These are phyloP conservation scores for Brachypterus glaber DNA, from an alignment of 2,888 invertebrate species.

Conservation along the genomic window DNA sequence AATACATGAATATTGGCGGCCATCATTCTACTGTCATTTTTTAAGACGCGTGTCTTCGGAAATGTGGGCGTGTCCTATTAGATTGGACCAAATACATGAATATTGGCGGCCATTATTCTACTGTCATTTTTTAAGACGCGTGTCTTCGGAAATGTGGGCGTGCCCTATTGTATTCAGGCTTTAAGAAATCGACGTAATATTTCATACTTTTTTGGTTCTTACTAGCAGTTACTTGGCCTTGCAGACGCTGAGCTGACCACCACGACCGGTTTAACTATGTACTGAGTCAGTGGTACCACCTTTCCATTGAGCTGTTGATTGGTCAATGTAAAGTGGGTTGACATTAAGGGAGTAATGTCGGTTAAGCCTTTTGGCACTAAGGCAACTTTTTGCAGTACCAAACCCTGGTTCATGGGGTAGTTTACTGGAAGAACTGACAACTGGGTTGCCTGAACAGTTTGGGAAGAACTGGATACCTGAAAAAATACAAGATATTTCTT, in stretches of 20 bases:
- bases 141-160: too few relatives aligned
- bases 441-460: conserved; percentile 35
- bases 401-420: conserved; percentile 39
- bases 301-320: conserved; percentile 50
- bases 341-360: conserved; percentile 58
- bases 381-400: conserved; percentile 42
- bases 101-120: too few relatives aligned
- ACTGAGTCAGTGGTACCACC: conserved; percentile 61
- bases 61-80: too few relatives aligned
- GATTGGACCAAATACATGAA: too few relatives aligned
- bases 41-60: too few relatives aligned
- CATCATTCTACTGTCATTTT: too few relatives aligned
- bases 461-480: conserved; percentile 24
- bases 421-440: conserved; percentile 36
- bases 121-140: too few relatives aligned
- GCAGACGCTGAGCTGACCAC: conserved; percentile 47
- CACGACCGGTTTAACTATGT: conserved; percentile 61
- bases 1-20: too few relatives aligned
- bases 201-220: too few relatives aligned
- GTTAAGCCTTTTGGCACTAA: conserved; percentile 45
- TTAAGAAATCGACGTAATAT: too few relatives aligned
- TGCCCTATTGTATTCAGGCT: too few relatives aligned
- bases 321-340: conserved; percentile 58
- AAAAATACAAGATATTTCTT: conserved; percentile 12
- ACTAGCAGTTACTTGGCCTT: conserved; percentile 31